Evolutionary conservation across 1,140 invertebrate genomes (phyloP).

Genomic region (Lordiphosa collinella): DNA sequence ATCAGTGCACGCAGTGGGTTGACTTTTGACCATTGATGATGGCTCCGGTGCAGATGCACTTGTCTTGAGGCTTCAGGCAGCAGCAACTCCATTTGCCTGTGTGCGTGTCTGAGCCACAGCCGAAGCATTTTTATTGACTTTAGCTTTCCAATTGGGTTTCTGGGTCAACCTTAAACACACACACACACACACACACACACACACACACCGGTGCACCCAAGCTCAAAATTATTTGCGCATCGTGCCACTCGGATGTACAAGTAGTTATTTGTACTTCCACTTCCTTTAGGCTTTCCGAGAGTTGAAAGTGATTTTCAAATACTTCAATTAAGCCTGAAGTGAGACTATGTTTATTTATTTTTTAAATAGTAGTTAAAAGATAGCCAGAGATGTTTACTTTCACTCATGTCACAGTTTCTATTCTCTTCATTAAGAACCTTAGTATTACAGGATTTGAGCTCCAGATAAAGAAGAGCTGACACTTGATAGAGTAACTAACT

Average conservation of each 20-base stretch:
- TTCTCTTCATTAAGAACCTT: too few species aligned
- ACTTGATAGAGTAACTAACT: too few species aligned
- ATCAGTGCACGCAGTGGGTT: conserved; percentile 55
- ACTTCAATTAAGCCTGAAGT: too few species aligned
- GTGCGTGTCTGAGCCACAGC: conserved; percentile 38
- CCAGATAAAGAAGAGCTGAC: too few species aligned
- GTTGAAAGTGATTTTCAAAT: neutral
- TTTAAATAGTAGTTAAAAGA: too few species aligned
- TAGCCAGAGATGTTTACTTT: too few species aligned
- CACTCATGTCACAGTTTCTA: too few species aligned
- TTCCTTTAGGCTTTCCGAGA: neutral
- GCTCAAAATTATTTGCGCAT: conserved; percentile 22
- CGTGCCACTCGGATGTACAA: conserved; percentile 15
- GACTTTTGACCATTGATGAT: conserved; percentile 53
- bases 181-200: conserved; percentile 21
- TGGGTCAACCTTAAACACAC: conserved; percentile 52
- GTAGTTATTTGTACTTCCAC: conserved; percentile 11
- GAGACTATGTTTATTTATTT: too few species aligned
- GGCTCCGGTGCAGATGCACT: conserved; percentile 29
- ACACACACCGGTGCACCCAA: conserved; percentile 18
- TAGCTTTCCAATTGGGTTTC: conserved; percentile 67
- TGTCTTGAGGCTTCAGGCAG: conserved; percentile 6
- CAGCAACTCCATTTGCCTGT: conserved; percentile 24
- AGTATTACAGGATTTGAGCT: too few species aligned
- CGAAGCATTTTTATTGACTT: conserved; percentile 65